Conservation (phyloP, 2,888 invertebrate species). For the Diaprepes abbreviatus region DNA sequence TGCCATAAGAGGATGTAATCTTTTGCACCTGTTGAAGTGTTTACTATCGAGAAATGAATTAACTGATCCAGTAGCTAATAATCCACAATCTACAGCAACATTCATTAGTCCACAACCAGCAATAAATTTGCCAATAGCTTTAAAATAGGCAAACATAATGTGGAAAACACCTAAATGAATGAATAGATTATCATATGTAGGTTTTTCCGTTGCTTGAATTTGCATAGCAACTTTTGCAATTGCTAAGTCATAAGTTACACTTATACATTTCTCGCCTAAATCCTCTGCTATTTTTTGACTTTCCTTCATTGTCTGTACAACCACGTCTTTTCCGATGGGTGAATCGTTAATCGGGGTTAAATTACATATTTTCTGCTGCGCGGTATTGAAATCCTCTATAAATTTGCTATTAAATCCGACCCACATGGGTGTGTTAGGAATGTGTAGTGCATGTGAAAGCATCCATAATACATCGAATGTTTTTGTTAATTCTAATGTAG, state of each 20-base stretch:
- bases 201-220: neutral
- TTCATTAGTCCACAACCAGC: no score
- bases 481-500: no score
- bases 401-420: conserved; percentile 16
- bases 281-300: neutral
- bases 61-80: no score
- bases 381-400: neutral
- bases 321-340: neutral
- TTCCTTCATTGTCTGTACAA: neutral
- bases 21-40: no score
- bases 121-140: no score
- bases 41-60: no score
- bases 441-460: conserved; percentile 1
- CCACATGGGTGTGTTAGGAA: conserved; percentile 10
- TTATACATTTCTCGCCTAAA: neutral
- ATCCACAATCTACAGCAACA: no score
- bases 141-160: no score
- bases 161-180: no score
- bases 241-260: neutral
- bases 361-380: conserved; percentile 8
- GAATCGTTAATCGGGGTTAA: conserved; percentile 4
- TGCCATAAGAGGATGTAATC: no score
- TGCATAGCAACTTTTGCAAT: conserved; percentile 6
- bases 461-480: neutral
- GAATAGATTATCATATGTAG: no score